Evolutionary conservation across 2,888 invertebrate genomes (phyloP).

Genomic region (Macrophya annulata): DNA sequence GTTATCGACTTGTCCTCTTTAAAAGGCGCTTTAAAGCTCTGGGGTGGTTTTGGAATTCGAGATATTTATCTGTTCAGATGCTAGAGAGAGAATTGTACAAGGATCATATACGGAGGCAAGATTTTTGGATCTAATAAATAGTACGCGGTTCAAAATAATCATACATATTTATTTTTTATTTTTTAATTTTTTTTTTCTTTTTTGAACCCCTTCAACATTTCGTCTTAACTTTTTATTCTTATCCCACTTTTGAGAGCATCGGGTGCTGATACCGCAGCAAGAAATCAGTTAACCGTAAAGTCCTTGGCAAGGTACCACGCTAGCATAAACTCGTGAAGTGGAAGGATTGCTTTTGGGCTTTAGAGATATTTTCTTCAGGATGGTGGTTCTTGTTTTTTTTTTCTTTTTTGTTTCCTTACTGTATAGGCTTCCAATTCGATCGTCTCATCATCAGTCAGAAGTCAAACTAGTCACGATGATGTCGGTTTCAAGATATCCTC

Average conservation of each 20-base stretch:
- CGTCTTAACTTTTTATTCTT: background rate
- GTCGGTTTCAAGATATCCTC: background rate
- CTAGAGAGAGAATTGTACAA: background rate
- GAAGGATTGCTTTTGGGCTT: constrained; percentile 49
- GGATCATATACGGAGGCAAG: background rate
- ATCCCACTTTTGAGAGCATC: constrained; percentile 3
- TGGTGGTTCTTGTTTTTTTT: background rate
- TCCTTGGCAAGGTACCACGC: constrained; percentile 21
- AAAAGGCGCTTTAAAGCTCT: constrained; percentile 24
- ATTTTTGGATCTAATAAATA: background rate
- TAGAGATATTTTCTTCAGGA: constrained; percentile 18
- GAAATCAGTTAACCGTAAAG: constrained; percentile 47
- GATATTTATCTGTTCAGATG: background rate
- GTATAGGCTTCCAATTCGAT: too few relatives aligned
- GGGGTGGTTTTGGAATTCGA: background rate
- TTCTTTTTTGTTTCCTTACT: background rate
- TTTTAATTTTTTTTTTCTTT: background rate
- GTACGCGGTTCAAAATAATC: background rate
- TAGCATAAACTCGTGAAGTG: constrained; percentile 39
- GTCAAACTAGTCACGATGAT: background rate
- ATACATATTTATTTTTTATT: background rate
- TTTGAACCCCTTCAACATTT: too few relatives aligned
- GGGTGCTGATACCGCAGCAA: constrained; percentile 36
- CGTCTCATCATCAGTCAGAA: background rate
- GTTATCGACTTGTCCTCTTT: constrained; percentile 35